Evolutionary conservation across 2,113 vertebrate genomes (phyloP).

Genomic region (Collichthys lucidus): DNA sequence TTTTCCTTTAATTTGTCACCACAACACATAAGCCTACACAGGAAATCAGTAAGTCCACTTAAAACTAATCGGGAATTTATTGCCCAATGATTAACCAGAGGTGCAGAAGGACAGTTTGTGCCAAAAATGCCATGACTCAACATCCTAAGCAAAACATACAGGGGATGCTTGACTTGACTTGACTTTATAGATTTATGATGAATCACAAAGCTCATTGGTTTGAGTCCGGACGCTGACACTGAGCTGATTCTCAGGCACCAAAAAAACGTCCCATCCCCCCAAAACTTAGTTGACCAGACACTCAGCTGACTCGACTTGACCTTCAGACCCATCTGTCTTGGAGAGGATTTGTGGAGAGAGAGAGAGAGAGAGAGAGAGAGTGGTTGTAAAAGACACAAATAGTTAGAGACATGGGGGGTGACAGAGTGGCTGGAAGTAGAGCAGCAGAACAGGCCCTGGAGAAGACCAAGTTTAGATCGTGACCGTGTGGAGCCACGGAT

Average conservation of each 20-base stretch:
- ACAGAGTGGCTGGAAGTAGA: neutral
- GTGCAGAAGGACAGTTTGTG: neutral
- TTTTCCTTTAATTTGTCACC: neutral
- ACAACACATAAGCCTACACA: neutral
- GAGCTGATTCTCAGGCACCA: neutral
- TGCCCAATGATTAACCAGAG: neutral
- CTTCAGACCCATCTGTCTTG: neutral
- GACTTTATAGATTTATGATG: too few relatives aligned
- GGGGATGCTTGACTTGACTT: neutral
- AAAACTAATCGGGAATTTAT: too few relatives aligned
- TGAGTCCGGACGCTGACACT: neutral
- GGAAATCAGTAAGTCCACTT: neutral
- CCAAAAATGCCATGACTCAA: neutral
- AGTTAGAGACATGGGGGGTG: neutral
- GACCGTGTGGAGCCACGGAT: neutral
- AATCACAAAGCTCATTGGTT: neutral
- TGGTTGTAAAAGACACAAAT: neutral
- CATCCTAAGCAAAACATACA: too few relatives aligned
- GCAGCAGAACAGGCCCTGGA: neutral
- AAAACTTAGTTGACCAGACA: neutral
- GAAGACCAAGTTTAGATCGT: neutral
- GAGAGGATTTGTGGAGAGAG: neutral
- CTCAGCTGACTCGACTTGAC: neutral
- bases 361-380: neutral
- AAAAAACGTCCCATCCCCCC: neutral